Percentiles rank a stretch among this genome's conserved stretches.
Evolutionary conservation across 2,797 vertebrate species (phyloP).

Genomic region (Enteromius anoplus): DNA sequence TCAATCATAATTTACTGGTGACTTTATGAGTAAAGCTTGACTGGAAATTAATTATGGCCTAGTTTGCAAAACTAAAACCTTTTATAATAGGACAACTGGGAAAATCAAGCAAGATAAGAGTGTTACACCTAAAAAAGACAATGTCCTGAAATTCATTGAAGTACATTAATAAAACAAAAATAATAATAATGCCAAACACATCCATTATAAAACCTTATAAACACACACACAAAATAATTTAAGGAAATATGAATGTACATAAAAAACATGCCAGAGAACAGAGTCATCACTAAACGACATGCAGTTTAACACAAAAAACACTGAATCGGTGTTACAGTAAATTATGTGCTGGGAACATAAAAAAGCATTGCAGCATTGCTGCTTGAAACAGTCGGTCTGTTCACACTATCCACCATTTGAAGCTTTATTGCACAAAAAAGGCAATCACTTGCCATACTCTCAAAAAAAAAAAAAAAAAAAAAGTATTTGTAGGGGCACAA

Average conservation of each 20-base stretch:
- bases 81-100: not conserved
- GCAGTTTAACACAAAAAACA: not conserved
- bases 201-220: not conserved
- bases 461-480: not conserved
- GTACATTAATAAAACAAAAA: not conserved
- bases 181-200: conserved; percentile 5
- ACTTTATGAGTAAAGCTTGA: not conserved
- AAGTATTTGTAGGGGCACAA: not conserved
- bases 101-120: not conserved
- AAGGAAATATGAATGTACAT: not conserved
- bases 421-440: conserved; percentile 1
- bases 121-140: not conserved
- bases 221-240: not conserved
- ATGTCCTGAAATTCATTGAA: not conserved
- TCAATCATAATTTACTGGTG: not conserved
- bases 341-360: not conserved
- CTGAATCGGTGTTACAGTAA: not conserved
- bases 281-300: not conserved
- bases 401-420: not conserved
- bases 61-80: not conserved
- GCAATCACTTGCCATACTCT: not conserved
- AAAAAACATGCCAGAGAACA: not conserved
- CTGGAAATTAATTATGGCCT: not conserved
- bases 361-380: not conserved
- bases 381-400: not conserved